Base-by-base conservation (phyloP, 1,140 invertebrate species). In the Bombyx mandarina region DNA sequence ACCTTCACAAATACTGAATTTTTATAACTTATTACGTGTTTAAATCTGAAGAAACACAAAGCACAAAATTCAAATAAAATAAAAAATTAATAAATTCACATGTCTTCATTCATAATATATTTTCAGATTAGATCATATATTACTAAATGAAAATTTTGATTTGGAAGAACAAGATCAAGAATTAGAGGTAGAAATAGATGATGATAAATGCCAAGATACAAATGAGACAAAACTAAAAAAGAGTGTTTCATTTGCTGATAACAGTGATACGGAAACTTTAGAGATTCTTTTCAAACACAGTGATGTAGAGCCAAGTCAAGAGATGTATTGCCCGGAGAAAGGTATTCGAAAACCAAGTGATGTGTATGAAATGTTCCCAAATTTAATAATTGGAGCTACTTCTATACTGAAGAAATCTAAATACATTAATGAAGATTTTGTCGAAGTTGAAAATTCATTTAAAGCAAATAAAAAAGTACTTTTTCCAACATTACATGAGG, bases 361-460 rank as follows among this genome's bases (percentile, higher is more conserved):
- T 68, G 66, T 89, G 54, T 86, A 88, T 67, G 60, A 71, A 63
- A 71, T 68, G 22, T 81, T 69, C 61, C 58, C 72, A 44, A 59
- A 70, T 57, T 59, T 70, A n/a, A 76, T 82, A 62, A 58, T 55
- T 52, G 68, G 72, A 66, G 71, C 74, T n/a, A 82, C 68, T 61
- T 81, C 87, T 8, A 88, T 88, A 59, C 70, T 88, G 43, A 88
- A 82, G 63, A 88, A 87, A 66, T 68, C 73, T 2, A 84, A 81
- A 60, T 79, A 74, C 71, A 49, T 55, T 18, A 42, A 42, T 43
- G 12, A 42, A 18, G 12, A 18, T 18, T 18, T 18, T 49, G 35
- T 49, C 26, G 47, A 46, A 59, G 56, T 43, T 7, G 54, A 42
- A 6, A 42, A 54, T 5, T 35, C 35, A 51, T 43, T 12, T 7